Percentiles rank a stretch among this genome's conserved stretches.
Evolutionary conservation across 2,888 invertebrate genomes (phyloP).

Genomic region (Dicyrtomina minuta): DNA sequence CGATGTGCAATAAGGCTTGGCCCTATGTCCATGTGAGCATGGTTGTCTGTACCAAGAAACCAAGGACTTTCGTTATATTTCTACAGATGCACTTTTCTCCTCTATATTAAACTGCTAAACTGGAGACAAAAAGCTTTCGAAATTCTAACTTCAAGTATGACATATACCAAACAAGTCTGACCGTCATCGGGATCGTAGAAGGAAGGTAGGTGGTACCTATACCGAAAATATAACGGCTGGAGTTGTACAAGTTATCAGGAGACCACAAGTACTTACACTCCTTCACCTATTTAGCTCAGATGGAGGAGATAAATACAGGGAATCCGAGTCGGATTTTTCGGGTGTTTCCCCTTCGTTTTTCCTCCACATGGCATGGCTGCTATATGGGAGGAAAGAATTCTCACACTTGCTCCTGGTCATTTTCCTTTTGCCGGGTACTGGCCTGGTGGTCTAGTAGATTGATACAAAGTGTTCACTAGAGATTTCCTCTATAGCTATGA

Average conservation of each 20-base stretch:
- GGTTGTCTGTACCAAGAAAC: too few relatives aligned
- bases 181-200: too few relatives aligned
- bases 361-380: background rate
- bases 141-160: too few relatives aligned
- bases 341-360: constrained; percentile 1
- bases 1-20: too few relatives aligned
- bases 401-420: background rate
- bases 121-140: too few relatives aligned
- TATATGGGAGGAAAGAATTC: background rate
- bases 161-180: too few relatives aligned
- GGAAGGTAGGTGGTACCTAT: background rate
- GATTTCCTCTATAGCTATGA: constrained; percentile 24
- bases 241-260: constrained; percentile 26
- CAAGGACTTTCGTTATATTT: too few relatives aligned
- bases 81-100: too few relatives aligned
- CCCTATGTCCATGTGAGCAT: too few relatives aligned
- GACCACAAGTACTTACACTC: constrained; percentile 16
- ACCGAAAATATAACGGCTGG: constrained; percentile 16
- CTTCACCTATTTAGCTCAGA: constrained; percentile 6
- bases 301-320: constrained; percentile 17
- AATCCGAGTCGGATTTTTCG: too few relatives aligned
- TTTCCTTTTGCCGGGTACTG: background rate
- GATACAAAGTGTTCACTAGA: constrained; percentile 35
- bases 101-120: too few relatives aligned
- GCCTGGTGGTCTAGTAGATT: constrained; percentile 16